Conservation (phyloP, 2,113 vertebrate genomes). For the Spheniscus mendiculus region DNA sequence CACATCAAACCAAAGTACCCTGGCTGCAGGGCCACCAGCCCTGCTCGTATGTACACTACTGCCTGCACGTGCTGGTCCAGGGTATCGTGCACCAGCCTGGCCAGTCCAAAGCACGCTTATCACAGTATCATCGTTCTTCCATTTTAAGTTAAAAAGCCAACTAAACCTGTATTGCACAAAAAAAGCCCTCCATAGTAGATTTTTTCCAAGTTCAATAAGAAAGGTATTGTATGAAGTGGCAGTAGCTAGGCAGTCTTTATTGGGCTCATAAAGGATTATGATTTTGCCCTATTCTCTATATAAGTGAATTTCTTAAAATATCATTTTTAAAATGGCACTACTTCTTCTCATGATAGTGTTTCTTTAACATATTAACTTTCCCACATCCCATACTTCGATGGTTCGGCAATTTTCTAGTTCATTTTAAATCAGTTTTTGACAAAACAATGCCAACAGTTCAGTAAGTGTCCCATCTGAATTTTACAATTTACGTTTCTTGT, state of each 20-base stretch:
- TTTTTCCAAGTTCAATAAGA: slow-evolving; percentile 46
- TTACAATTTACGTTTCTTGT: slow-evolving; percentile 37
- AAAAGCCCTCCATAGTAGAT: background rate
- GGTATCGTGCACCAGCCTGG: background rate
- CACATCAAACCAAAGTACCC: background rate
- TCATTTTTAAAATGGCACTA: slow-evolving; percentile 33
- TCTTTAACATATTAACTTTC: slow-evolving; percentile 63
- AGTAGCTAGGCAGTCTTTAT: slow-evolving; percentile 48
- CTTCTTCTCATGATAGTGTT: slow-evolving; percentile 42
- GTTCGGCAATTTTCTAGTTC: slow-evolving; percentile 45
- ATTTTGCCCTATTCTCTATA: slow-evolving; percentile 54
- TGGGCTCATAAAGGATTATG: slow-evolving; percentile 55
- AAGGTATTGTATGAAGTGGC: slow-evolving; percentile 34
- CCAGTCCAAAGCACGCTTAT: background rate
- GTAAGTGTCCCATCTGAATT: slow-evolving; percentile 39
- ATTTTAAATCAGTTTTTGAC: slow-evolving; percentile 60
- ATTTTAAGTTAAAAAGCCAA: background rate
- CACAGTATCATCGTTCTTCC: background rate
- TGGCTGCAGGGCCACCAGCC: background rate
- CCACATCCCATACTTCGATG: slow-evolving; percentile 19
- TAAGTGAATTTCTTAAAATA: slow-evolving; percentile 69
- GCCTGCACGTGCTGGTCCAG: background rate
- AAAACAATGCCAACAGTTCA: slow-evolving; percentile 50
- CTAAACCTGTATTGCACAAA: background rate
- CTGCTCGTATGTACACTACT: accelerated